A percentile compares a stretch with the other conserved stretches of the same genome.
Evolutionary conservation across 2,888 invertebrate genomes (phyloP).

Genomic region (Plagodis pulveraria): DNA sequence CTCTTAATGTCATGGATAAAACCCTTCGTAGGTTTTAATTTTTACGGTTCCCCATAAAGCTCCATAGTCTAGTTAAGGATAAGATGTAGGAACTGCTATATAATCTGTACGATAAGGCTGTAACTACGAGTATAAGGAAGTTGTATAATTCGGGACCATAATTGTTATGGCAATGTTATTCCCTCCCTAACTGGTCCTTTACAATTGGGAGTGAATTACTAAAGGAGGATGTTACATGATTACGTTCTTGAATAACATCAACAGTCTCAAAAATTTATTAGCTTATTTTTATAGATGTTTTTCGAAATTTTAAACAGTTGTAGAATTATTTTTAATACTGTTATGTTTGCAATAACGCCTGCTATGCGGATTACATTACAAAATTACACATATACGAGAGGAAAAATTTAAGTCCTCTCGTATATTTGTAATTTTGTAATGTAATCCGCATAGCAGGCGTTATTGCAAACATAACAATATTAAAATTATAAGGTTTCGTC

Average conservation of each 20-base stretch:
- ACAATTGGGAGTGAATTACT: slow-evolving; percentile 9
- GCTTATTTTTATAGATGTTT: no score
- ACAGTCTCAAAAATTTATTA: no score
- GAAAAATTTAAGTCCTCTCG: no score
- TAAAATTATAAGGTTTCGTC: no score
- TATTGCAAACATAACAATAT: no score
- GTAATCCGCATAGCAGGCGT: no score
- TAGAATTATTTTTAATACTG: no score
- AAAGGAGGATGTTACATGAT: neutral
- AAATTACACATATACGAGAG: no score
- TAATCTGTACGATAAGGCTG: slow-evolving; percentile 2
- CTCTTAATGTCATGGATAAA: slow-evolving; percentile 5
- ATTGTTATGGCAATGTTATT: slow-evolving; percentile 15
- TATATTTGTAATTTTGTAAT: no score
- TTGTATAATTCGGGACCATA: slow-evolving; percentile 14
- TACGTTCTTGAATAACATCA: neutral
- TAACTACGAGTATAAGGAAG: slow-evolving; percentile 17
- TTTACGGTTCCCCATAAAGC: slow-evolving; percentile 6
- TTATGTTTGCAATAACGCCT: no score
- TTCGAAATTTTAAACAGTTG: no score
- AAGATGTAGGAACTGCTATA: neutral
- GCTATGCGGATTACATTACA: no score
- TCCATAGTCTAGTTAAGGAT: neutral
- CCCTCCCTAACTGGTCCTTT: slow-evolving; percentile 12
- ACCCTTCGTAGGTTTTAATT: slow-evolving; percentile 7